These are phyloP conservation scores for Polypterus senegalus DNA, from an alignment of 2,113 vertebrate species.

Conservation along the genomic window DNA sequence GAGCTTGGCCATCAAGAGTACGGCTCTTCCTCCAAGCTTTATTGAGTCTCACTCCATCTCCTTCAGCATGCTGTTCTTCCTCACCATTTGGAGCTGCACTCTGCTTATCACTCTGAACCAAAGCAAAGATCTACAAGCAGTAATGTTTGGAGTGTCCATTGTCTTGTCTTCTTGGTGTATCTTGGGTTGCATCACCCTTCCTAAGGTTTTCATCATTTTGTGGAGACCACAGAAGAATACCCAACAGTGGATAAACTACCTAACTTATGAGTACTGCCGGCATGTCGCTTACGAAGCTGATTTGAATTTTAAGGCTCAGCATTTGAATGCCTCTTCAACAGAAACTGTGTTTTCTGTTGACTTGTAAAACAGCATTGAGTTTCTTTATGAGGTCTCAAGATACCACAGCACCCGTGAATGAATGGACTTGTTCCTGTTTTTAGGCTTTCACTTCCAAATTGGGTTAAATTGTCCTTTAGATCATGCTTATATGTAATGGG, in stretches of 20 bases:
- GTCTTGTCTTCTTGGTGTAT: background rate
- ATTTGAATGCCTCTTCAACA: too few species aligned
- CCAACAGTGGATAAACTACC: background rate
- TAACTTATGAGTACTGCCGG: background rate
- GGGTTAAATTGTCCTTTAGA: too few species aligned
- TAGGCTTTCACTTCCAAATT: too few species aligned
- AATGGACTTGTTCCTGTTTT: too few species aligned
- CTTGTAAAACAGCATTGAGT: too few species aligned
- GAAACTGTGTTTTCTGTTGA: too few species aligned
- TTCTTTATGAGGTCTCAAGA: too few species aligned
- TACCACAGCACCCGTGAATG: too few species aligned
- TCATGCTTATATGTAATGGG: too few species aligned
- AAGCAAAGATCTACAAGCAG: background rate
- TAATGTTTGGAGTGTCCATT: constrained; percentile 1
- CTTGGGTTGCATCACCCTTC: constrained; percentile 4
- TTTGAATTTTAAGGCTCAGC: background rate
- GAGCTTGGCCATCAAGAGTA: background rate
- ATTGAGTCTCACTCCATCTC: constrained; percentile 3
- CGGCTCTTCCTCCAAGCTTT: constrained; percentile 7
- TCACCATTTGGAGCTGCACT: constrained; percentile 3
- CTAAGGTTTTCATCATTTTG: constrained; percentile 10
- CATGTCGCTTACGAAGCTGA: background rate
- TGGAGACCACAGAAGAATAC: constrained; percentile 5
- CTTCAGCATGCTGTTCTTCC: constrained; percentile 3
- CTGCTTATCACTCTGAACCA: background rate